These are phyloP conservation scores for Nemotelus pantherinus DNA, from an alignment of 2,888 invertebrate species.

Conservation along the genomic window DNA sequence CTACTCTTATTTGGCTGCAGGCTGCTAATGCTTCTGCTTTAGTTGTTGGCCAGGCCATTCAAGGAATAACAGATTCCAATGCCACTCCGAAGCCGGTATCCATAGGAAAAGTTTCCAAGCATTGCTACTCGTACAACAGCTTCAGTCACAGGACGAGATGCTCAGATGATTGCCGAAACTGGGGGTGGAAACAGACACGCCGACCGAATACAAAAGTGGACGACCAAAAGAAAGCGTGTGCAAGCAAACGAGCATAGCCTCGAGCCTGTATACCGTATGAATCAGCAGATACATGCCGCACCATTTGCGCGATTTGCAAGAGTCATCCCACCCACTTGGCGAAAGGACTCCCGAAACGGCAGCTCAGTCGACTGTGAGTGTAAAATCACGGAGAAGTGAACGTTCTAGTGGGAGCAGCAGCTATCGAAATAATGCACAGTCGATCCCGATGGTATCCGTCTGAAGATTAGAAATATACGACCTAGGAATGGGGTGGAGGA, in stretches of 20 bases:
- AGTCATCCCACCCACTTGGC: no score
- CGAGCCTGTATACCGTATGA: constrained; percentile 22
- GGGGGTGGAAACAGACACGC: background rate
- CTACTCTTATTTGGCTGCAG: no score
- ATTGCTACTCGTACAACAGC: background rate
- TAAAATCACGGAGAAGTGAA: no score
- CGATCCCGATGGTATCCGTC: no score
- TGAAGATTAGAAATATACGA: no score
- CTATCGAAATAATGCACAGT: no score
- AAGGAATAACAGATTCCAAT: constrained; percentile 7
- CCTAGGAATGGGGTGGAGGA: no score
- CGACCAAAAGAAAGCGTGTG: background rate
- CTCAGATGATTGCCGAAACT: constrained; percentile 9
- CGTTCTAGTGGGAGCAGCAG: no score
- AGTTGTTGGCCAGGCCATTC: background rate
- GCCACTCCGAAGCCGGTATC: constrained; percentile 3
- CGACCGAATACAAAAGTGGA: background rate
- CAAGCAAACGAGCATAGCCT: constrained; percentile 15
- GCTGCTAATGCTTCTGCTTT: no score
- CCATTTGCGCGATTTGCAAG: background rate
- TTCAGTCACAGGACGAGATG: background rate
- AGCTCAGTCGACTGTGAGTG: no score
- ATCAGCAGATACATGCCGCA: constrained; percentile 7
- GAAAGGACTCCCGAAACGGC: no score
- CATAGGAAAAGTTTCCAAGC: background rate